A percentile compares a stretch with the other conserved stretches of the same genome.
Conservation (phyloP, 1,140 invertebrate genomes). For the Caenorhabditis elegans region DNA sequence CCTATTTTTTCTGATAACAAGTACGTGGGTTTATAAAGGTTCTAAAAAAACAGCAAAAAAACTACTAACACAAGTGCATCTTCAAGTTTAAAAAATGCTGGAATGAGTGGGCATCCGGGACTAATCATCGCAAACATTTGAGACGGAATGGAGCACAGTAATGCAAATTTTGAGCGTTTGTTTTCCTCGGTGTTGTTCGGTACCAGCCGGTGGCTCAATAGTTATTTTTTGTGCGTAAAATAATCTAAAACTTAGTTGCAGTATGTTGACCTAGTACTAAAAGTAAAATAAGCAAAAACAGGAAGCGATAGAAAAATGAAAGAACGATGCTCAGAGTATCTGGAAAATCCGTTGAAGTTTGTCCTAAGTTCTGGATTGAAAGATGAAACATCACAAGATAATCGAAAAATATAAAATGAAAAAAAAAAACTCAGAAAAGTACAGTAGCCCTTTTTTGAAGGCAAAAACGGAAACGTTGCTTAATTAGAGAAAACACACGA, state of each 20-base stretch:
- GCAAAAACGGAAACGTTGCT: too few species aligned
- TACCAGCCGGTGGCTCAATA: background rate
- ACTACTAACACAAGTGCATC: too few species aligned
- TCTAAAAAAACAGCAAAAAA: background rate
- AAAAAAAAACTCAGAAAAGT: too few species aligned
- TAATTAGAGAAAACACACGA: too few species aligned
- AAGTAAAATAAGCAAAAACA: background rate
- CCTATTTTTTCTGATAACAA: too few species aligned
- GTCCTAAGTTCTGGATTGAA: too few species aligned
- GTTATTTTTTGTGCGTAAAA: background rate
- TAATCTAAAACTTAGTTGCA: constrained; percentile 1
- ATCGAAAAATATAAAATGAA: too few species aligned
- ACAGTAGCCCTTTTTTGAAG: too few species aligned
- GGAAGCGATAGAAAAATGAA: background rate
- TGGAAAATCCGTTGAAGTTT: too few species aligned
- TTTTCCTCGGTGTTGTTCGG: background rate
- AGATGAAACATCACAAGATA: too few species aligned
- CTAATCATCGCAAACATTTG: background rate
- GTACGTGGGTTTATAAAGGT: background rate
- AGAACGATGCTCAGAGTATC: too few species aligned
- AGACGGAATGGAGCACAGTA: background rate
- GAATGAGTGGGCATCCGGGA: constrained; percentile 21
- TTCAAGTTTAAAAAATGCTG: background rate
- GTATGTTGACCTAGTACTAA: constrained; percentile 25
- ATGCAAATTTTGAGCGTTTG: constrained; percentile 10